Percentiles rank a stretch among this genome's conserved stretches.
These are phyloP conservation scores for Philereme transversata DNA, from an alignment of 2,888 invertebrate species.

Conservation along the genomic window DNA sequence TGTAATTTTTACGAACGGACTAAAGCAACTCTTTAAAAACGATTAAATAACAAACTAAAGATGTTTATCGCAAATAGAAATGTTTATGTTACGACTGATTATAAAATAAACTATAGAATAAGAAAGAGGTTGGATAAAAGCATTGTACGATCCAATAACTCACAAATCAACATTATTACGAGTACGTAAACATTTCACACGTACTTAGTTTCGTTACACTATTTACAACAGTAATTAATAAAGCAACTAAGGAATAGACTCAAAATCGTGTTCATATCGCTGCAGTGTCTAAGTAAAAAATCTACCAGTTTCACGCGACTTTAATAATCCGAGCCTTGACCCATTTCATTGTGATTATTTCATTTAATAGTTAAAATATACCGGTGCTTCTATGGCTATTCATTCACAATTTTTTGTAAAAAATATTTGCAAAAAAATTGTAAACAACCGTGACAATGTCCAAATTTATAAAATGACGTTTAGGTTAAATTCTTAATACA, in stretches of 20 bases:
- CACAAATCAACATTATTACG: constrained; percentile 18
- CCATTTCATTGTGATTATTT: constrained; percentile 5
- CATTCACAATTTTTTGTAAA: constrained; percentile 23
- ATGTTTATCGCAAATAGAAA: too few relatives aligned
- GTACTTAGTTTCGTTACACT: constrained; percentile 5
- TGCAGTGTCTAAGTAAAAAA: not conserved
- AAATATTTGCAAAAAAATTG: constrained; percentile 11
- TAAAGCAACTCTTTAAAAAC: too few relatives aligned
- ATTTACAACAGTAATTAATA: constrained; percentile 10
- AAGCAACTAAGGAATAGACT: not conserved
- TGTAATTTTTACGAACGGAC: too few relatives aligned
- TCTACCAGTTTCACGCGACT: constrained; percentile 7
- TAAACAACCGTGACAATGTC: constrained; percentile 21
- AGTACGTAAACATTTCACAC: constrained; percentile 21
- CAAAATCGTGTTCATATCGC: constrained; percentile 2
- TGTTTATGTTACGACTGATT: too few relatives aligned
- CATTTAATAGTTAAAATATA: constrained; percentile 16
- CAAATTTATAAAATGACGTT: constrained; percentile 1
- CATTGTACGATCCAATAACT: constrained; percentile 6
- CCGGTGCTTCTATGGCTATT: constrained; percentile 18
- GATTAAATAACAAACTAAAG: too few relatives aligned
- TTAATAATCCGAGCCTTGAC: constrained; percentile 4
- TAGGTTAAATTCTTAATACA: too few relatives aligned
- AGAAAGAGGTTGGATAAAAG: too few relatives aligned
- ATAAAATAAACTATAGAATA: too few relatives aligned